Evolutionary conservation across 2,888 invertebrate genomes (phyloP).

Genomic region (Oligia fasciuncula): DNA sequence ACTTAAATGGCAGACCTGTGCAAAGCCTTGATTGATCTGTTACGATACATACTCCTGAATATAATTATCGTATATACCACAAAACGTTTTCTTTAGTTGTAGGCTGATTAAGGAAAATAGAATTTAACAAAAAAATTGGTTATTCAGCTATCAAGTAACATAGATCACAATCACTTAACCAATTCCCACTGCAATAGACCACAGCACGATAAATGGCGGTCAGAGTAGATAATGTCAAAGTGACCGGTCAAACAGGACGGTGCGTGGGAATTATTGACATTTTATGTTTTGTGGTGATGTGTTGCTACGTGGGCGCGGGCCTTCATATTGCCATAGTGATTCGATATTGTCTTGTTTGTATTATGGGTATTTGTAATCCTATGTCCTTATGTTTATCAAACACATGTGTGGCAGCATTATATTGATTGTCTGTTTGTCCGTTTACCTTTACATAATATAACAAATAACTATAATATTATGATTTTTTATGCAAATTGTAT

Average conservation of each 20-base stretch:
- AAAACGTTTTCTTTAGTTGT: no score
- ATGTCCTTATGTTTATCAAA: background rate
- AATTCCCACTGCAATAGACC: slow-evolving; percentile 19
- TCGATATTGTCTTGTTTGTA: background rate
- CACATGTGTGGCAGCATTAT: background rate
- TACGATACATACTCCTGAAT: background rate
- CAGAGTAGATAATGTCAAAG: slow-evolving; percentile 31
- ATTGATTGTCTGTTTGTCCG: background rate
- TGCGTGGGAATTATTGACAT: slow-evolving; percentile 36
- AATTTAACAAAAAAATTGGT: background rate
- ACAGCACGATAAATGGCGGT: slow-evolving; percentile 42
- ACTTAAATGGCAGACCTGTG: background rate
- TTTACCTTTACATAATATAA: background rate
- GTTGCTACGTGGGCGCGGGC: slow-evolving; percentile 5
- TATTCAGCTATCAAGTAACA: background rate
- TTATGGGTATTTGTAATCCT: background rate
- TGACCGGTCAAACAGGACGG: slow-evolving; percentile 40
- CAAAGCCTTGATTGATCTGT: background rate
- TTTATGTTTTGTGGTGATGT: slow-evolving; percentile 18
- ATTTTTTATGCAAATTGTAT: background rate
- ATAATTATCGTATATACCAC: background rate
- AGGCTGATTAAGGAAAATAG: no score
- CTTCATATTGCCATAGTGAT: slow-evolving; percentile 22
- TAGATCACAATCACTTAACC: slow-evolving; percentile 15
- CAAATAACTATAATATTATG: background rate